Evolutionary conservation across 2,113 vertebrate genomes (phyloP).

Genomic region (Vidua macroura): DNA sequence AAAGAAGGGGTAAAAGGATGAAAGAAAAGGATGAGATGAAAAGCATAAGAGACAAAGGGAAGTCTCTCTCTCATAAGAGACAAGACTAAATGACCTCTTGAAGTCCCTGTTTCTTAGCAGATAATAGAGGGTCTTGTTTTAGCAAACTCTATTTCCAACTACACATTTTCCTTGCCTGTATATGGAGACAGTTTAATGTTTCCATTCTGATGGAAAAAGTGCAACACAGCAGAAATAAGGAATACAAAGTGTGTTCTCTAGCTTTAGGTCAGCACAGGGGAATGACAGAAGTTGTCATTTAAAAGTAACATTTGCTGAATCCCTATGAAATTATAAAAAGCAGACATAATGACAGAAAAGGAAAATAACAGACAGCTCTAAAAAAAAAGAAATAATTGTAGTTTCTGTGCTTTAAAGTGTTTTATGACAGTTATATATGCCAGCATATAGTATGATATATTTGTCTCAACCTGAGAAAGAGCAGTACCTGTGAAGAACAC

Average conservation of each 20-base stretch:
- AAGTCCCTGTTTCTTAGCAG: not conserved
- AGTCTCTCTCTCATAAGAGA: not conserved
- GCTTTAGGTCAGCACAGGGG: not conserved
- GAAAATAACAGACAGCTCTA: not conserved
- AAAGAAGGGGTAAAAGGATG: not conserved
- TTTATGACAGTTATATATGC: not conserved
- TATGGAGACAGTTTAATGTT: not conserved
- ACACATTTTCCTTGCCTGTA: not conserved
- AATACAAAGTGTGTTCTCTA: not conserved
- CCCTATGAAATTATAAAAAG: not conserved
- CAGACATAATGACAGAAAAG: not conserved
- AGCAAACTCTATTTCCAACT: not conserved
- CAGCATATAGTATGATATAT: not conserved
- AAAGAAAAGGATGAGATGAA: not conserved
- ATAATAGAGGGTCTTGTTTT: not conserved
- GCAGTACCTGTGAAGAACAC: not conserved
- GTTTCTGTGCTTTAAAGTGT: not conserved
- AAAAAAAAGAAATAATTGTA: not conserved
- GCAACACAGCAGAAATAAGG: not conserved
- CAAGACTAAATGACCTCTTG: not conserved
- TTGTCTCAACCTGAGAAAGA: not conserved
- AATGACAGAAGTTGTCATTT: not conserved
- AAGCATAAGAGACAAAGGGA: not conserved
- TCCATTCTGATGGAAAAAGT: not conserved
- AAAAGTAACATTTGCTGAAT: not conserved